These are phyloP conservation scores for Leptothorax acervorum DNA, from an alignment of 2,888 invertebrate genomes.

Conservation along the genomic window DNA sequence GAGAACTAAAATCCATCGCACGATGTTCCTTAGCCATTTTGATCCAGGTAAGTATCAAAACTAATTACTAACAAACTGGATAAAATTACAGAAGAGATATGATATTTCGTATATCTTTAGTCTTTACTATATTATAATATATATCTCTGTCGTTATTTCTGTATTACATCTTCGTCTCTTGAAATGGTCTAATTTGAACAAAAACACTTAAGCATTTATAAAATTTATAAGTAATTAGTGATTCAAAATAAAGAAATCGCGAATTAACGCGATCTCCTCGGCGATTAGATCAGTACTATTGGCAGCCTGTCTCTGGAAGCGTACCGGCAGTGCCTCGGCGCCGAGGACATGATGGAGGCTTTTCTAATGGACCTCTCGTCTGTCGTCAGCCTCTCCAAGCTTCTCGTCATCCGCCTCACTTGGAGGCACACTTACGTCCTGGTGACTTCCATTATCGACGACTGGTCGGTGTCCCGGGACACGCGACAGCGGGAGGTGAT, in stretches of 20 bases:
- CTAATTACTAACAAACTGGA: conserved; percentile 4
- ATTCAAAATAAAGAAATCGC: background rate
- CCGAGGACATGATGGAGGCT: conserved; percentile 70
- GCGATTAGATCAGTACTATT: conserved; percentile 65
- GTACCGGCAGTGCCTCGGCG: conserved; percentile 60
- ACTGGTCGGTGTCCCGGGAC: conserved; percentile 60
- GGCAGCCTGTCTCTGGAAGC: conserved; percentile 64
- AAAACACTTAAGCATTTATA: background rate
- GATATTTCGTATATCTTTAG: background rate
- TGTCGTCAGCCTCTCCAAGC: conserved; percentile 57
- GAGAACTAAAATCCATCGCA: conserved; percentile 25
- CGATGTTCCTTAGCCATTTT: conserved; percentile 60
- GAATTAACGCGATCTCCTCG: conserved; percentile 29
- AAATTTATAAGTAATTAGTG: background rate
- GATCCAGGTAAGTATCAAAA: conserved; percentile 60
- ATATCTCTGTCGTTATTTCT: background rate
- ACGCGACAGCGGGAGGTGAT: conserved; percentile 54
- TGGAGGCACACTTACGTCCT: conserved; percentile 55
- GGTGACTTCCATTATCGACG: conserved; percentile 57
- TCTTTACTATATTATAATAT: no score
- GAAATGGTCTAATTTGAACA: background rate
- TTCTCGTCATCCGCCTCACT: conserved; percentile 58
- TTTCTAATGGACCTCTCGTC: conserved; percentile 66
- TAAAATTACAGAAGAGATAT: background rate
- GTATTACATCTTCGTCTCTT: background rate